These are phyloP conservation scores for Diadema setosum DNA, from an alignment of 35 echinoderm and acorn worm genomes.

Conservation along the genomic window DNA sequence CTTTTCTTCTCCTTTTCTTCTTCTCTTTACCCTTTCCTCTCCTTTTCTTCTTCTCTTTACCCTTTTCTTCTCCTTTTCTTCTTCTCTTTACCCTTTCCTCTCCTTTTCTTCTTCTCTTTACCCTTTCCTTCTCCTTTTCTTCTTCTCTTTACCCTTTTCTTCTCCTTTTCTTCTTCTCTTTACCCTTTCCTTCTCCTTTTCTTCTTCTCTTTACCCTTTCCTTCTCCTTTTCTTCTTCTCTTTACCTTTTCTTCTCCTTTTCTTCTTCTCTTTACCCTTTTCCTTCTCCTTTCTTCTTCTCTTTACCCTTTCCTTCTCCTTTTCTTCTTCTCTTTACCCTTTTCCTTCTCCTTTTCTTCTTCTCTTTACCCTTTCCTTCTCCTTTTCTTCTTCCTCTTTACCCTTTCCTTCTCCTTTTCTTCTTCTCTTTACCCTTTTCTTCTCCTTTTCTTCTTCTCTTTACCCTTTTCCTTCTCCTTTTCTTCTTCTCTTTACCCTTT, in stretches of 20 bases:
- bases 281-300: neutral
- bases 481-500: neutral
- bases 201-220: neutral
- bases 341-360: neutral
- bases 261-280: neutral
- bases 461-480: neutral
- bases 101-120: neutral
- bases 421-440: neutral
- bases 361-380: neutral
- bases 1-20: neutral
- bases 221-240: neutral
- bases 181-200: neutral
- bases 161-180: no score
- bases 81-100: neutral
- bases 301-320: neutral
- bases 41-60: neutral
- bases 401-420: neutral
- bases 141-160: no score
- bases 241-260: neutral
- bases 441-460: neutral
- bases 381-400: no score
- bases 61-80: neutral
- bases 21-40: neutral
- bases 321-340: neutral
- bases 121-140: no score